These are phyloP conservation scores for Cairina moschata DNA, from an alignment of 2,113 vertebrate genomes.

Conservation along the genomic window DNA sequence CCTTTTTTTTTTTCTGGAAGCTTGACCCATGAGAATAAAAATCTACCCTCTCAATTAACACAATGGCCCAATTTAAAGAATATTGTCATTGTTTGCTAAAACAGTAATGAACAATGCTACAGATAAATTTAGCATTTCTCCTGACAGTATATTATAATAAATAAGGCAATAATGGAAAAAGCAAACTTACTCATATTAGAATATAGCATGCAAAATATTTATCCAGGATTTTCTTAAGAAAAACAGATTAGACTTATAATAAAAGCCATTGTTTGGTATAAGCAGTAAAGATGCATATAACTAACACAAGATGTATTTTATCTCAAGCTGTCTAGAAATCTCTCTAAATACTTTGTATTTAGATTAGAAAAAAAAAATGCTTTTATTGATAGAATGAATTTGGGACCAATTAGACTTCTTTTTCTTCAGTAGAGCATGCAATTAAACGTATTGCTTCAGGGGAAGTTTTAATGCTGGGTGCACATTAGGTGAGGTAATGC, in stretches of 20 bases:
- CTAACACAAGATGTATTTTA: background rate
- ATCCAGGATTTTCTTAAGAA: background rate
- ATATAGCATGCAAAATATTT: background rate
- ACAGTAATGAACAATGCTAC: background rate
- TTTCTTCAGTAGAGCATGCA: constrained; percentile 28
- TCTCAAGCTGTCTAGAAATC: constrained; percentile 1
- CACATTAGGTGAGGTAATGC: constrained; percentile 57
- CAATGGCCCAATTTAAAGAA: constrained; percentile 7
- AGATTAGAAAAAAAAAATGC: background rate
- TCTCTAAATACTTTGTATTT: background rate
- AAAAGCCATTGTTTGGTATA: background rate
- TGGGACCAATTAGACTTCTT: constrained; percentile 42
- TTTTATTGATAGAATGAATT: constrained; percentile 56
- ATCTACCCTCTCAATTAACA: constrained; percentile 2
- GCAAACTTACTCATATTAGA: background rate
- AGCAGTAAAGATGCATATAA: background rate
- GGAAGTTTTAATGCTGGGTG: constrained; percentile 23
- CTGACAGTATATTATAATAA: background rate
- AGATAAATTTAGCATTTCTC: background rate
- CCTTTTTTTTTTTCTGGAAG: background rate
- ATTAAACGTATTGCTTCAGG: constrained; percentile 53
- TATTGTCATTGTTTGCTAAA: constrained; percentile 12
- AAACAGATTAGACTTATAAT: background rate
- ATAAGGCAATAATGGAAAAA: constrained; percentile 16
- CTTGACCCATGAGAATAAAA: background rate